phyloP scores from a whole-genome alignment of 2,797 vertebrate species.

The Myotis planiceps region DNA sequence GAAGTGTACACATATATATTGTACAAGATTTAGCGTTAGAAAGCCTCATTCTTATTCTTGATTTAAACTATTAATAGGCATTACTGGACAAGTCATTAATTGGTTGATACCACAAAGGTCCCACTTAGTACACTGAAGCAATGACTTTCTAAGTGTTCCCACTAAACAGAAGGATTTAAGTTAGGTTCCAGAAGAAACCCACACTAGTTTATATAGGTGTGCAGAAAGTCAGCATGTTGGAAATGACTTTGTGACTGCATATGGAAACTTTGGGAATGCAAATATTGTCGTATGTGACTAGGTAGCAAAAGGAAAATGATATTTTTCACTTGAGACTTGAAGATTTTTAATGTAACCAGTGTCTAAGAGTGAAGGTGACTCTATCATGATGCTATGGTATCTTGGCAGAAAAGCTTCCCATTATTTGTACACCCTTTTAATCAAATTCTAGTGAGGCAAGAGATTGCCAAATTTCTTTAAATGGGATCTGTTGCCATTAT shows the following conservation, averaged over 20 bases:
- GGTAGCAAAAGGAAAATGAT: neutral
- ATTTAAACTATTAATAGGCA: neutral
- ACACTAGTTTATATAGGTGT: neutral
- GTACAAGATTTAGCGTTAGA: neutral
- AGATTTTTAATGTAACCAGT: neutral
- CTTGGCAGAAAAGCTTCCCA: neutral
- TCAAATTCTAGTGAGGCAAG: conserved; percentile 8
- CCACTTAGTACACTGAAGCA: neutral
- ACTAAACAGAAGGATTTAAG: conserved; percentile 27
- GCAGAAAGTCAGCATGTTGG: neutral
- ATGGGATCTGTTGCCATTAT: neutral
- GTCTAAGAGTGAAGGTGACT: neutral
- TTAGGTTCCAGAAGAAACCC: neutral
- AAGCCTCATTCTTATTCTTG: neutral
- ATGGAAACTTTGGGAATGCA: neutral
- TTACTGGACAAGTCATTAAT: conserved; percentile 43
- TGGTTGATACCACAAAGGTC: neutral
- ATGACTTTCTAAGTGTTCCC: conserved; percentile 26
- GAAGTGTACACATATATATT: neutral
- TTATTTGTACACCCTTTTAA: neutral
- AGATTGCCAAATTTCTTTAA: conserved; percentile 29
- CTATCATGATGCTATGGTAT: neutral
- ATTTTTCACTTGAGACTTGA: neutral
- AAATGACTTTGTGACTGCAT: neutral
- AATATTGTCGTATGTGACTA: neutral